A percentile compares a stretch with the other conserved stretches of the same genome.
These are phyloP conservation scores for Montipora cactus DNA, from an alignment of 64 coral and sea anemone species.

Conservation along the genomic window DNA sequence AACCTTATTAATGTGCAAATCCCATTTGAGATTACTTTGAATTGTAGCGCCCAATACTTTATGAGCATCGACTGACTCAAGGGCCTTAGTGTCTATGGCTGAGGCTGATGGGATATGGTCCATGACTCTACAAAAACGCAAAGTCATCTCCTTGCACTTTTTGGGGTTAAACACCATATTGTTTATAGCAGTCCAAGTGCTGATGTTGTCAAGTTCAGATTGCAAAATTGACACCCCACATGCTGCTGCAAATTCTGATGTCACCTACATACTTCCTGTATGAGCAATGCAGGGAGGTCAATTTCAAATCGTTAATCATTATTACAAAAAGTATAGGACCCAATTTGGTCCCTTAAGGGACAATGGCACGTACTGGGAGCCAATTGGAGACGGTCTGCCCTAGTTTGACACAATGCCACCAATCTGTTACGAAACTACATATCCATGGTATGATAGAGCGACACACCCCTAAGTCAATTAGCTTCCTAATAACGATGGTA, in stretches of 20 bases:
- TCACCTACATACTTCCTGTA: background rate
- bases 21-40: too few species aligned
- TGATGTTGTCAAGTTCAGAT: too few species aligned
- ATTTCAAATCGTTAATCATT: too few species aligned
- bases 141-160: conserved; percentile 17
- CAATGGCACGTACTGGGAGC: background rate
- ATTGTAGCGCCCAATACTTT: too few species aligned
- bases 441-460: background rate
- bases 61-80: too few species aligned
- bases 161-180: background rate
- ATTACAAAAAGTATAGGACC: conserved; percentile 14
- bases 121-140: background rate
- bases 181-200: background rate
- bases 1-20: too few species aligned
- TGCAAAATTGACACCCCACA: background rate
- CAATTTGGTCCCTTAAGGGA: conserved; percentile 47
- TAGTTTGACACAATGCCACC: background rate
- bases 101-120: too few species aligned
- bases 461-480: too few species aligned
- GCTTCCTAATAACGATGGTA: background rate
- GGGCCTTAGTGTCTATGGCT: too few species aligned
- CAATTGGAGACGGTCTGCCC: background rate
- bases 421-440: background rate
- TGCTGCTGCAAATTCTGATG: background rate
- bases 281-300: too few species aligned